Percentiles rank a stretch among this genome's conserved stretches.
These are phyloP conservation scores for Metopolophium dirhodum DNA, from an alignment of 1,140 invertebrate species.

Conservation along the genomic window DNA sequence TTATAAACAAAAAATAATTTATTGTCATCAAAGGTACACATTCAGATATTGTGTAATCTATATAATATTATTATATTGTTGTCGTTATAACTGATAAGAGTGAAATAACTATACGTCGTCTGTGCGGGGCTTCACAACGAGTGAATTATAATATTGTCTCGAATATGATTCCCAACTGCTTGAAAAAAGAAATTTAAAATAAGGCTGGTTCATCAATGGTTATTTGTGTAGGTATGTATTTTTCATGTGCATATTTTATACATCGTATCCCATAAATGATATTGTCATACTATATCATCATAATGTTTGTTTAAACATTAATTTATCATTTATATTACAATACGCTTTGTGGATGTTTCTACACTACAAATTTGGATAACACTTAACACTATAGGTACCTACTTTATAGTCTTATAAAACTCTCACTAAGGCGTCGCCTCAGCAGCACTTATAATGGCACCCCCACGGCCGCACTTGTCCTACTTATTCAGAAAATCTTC, in stretches of 20 bases:
- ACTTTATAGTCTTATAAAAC: not conserved
- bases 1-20: not conserved
- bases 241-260: not conserved
- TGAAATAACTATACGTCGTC: not conserved
- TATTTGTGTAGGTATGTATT: too few species aligned
- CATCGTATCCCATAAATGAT: not conserved
- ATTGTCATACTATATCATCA: not conserved
- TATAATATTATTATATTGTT: not conserved
- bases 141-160: not conserved
- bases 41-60: not conserved
- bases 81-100: not conserved
- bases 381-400: not conserved
- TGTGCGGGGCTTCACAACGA: not conserved
- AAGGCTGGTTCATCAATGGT: not conserved
- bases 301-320: not conserved
- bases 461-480: not conserved
- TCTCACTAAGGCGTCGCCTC: not conserved
- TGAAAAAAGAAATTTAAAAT: not conserved
- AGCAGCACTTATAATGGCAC: not conserved
- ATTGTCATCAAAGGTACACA: not conserved
- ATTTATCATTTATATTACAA: not conserved
- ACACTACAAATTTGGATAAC: not conserved
- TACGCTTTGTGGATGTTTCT: not conserved
- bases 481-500: not conserved
- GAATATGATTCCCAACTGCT: not conserved